These are phyloP conservation scores for Gallinago solitaria DNA, from an alignment of 2,797 vertebrate genomes.

Conservation along the genomic window DNA sequence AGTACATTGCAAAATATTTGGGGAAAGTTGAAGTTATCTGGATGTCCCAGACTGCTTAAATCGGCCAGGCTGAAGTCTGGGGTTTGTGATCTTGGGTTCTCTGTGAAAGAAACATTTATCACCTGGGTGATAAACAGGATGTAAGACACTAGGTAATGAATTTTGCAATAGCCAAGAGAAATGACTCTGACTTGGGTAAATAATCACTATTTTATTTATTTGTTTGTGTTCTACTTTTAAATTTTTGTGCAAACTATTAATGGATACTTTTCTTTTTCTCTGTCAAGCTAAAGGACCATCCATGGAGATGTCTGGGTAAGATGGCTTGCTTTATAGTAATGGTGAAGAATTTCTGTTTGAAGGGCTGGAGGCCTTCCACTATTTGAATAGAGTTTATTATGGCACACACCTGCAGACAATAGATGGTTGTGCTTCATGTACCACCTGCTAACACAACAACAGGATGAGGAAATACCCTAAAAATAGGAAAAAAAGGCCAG, in stretches of 20 bases:
- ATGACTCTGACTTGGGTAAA: background rate
- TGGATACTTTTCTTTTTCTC: slow-evolving; percentile 13
- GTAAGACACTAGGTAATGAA: background rate
- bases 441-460: slow-evolving; percentile 47
- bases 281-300: slow-evolving; percentile 74
- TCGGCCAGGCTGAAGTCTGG: background rate
- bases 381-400: background rate
- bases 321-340: background rate
- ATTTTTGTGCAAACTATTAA: background rate
- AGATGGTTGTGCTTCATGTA: background rate
- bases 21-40: background rate
- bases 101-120: background rate
- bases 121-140: background rate
- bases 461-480: slow-evolving; percentile 52
- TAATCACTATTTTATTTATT: background rate
- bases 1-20: background rate
- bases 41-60: background rate
- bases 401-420: slow-evolving; percentile 49
- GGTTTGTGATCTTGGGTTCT: background rate
- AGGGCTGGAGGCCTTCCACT: background rate
- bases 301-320: slow-evolving; percentile 80
- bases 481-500: background rate
- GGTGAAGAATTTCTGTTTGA: background rate
- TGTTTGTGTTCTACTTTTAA: background rate
- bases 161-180: background rate